phyloP scores from a whole-genome alignment of 92 coral and sea anemone genomes.

The Zoanthus solanderi region DNA sequence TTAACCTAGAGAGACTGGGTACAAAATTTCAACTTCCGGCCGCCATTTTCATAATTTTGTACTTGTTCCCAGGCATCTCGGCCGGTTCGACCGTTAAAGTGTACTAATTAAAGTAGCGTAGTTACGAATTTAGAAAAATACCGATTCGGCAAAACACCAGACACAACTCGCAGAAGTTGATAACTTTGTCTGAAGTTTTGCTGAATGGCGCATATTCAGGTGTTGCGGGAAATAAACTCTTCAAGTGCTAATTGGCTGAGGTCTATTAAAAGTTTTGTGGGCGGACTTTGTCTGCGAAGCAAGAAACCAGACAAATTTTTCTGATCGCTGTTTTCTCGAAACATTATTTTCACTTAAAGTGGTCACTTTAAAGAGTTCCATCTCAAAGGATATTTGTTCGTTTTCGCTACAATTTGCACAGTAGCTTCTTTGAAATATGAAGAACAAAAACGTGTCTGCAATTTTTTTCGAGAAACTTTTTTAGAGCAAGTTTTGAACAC shows the following conservation, averaged over 20 bases:
- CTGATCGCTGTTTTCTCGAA: too few relatives aligned
- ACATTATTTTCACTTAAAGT: conserved; percentile 2
- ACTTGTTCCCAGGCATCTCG: too few relatives aligned
- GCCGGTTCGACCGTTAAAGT: too few relatives aligned
- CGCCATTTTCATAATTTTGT: too few relatives aligned
- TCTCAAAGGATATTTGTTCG: conserved; percentile 49
- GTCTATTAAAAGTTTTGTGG: conserved; percentile 12
- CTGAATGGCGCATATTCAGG: conserved; percentile 11
- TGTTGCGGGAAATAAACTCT: conserved; percentile 31
- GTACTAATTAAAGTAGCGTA: too few relatives aligned
- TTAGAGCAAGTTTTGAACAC: conserved; percentile 17
- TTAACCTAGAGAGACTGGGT: too few relatives aligned
- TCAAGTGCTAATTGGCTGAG: conserved; percentile 37
- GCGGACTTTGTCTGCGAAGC: conserved; percentile 11
- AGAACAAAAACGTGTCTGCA: conserved; percentile 48
- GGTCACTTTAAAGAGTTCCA: conserved; percentile 46
- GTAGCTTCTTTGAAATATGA: conserved; percentile 41
- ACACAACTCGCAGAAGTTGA: conserved; percentile 1
- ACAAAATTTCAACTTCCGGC: too few relatives aligned
- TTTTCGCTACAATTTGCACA: conserved; percentile 51
- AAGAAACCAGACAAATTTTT: not conserved
- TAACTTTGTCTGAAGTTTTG: conserved; percentile 25
- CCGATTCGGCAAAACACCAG: conserved; percentile 15
- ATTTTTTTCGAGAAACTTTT: conserved; percentile 16
- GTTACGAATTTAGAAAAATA: not conserved